Evolutionary conservation across 2,888 invertebrate species (phyloP).

Genomic region (Leptinotarsa haldemani): DNA sequence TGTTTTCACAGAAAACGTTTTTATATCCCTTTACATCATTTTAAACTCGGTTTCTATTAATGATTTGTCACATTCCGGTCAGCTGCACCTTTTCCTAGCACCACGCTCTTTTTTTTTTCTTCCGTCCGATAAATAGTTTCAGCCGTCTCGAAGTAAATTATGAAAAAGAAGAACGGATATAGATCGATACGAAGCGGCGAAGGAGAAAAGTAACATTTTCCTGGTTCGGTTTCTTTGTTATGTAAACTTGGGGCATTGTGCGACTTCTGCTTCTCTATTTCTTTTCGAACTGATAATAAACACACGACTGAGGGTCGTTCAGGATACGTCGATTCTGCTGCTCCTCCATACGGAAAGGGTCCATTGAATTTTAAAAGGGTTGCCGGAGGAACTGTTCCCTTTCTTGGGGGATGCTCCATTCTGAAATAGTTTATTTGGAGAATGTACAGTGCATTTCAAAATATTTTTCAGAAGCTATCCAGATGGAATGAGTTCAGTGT

Average conservation of each 20-base stretch:
- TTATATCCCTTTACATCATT: neutral
- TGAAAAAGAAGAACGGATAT: conserved; percentile 29
- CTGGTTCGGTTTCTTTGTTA: conserved; percentile 34
- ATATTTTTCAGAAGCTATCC: too few relatives aligned
- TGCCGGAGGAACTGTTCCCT: too few relatives aligned
- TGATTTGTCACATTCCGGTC: neutral
- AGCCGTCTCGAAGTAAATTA: conserved; percentile 32
- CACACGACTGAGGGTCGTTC: neutral
- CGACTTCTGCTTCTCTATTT: conserved; percentile 13
- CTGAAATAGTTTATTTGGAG: too few relatives aligned
- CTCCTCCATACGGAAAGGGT: neutral
- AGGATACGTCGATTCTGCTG: neutral
- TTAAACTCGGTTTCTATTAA: neutral
- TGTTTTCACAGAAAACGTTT: neutral
- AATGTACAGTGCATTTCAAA: too few relatives aligned
- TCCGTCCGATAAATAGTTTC: neutral
- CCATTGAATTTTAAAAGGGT: too few relatives aligned
- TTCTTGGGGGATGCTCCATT: too few relatives aligned
- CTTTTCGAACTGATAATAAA: conserved; percentile 3
- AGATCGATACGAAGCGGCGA: conserved; percentile 36
- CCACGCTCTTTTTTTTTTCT: neutral
- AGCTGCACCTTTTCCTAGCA: neutral
- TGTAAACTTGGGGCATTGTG: conserved; percentile 32
- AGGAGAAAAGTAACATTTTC: conserved; percentile 38
- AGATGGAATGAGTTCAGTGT: too few relatives aligned